Evolutionary conservation across 1,140 invertebrate species (phyloP).

Genomic region (Pseudomyrmex pallidus): DNA sequence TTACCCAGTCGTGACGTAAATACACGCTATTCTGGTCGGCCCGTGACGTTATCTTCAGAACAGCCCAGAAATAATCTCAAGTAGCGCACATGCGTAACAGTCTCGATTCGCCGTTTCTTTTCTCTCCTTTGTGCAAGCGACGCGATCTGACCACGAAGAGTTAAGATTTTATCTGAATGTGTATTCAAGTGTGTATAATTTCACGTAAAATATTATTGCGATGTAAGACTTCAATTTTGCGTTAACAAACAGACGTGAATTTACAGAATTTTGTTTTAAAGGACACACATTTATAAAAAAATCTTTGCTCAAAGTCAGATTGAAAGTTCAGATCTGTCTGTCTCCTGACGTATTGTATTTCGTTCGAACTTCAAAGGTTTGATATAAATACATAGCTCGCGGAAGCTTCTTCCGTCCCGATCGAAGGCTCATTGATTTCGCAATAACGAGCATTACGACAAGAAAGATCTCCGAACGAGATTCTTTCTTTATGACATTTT

Average conservation of each 20-base stretch:
- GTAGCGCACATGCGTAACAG: slow-evolving; percentile 59
- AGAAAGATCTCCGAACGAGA: slow-evolving; percentile 34
- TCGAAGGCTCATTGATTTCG: slow-evolving; percentile 3
- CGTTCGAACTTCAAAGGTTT: not conserved
- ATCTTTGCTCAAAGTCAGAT: not conserved
- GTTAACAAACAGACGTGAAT: not conserved
- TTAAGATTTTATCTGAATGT: too few species aligned
- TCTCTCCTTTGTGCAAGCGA: slow-evolving; percentile 5
- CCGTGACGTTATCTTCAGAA: slow-evolving; percentile 75
- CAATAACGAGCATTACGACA: not conserved
- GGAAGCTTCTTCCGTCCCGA: not conserved
- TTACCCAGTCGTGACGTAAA: slow-evolving; percentile 77
- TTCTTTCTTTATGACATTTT: slow-evolving; percentile 31
- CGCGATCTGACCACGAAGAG: slow-evolving; percentile 6
- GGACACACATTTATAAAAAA: not conserved
- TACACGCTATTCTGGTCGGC: slow-evolving; percentile 73
- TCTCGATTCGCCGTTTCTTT: slow-evolving; percentile 55
- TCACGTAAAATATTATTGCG: too few species aligned
- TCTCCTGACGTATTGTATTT: not conserved
- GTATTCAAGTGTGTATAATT: too few species aligned
- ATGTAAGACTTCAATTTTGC: slow-evolving; percentile 5
- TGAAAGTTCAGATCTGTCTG: not conserved
- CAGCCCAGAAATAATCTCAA: slow-evolving; percentile 75
- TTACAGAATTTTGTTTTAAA: not conserved
- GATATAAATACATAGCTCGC: not conserved